phyloP scores from a whole-genome alignment of 2,888 invertebrate genomes.

The Dynastes tityus region DNA sequence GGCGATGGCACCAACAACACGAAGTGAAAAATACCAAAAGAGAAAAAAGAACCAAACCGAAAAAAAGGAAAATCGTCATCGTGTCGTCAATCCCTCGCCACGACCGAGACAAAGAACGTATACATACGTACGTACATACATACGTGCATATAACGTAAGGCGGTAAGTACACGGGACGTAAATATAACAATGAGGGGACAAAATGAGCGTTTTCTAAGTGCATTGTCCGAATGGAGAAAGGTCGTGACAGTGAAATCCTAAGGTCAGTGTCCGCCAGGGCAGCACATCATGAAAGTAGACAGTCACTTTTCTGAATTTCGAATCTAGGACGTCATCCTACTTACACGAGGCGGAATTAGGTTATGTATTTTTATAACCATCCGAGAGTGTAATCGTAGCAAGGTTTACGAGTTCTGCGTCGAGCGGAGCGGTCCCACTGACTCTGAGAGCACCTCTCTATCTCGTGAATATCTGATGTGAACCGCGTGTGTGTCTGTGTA shows the following conservation, averaged over 20 bases:
- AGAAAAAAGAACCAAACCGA: slow-evolving; percentile 10
- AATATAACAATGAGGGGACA: slow-evolving; percentile 44
- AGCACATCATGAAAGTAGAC: slow-evolving; percentile 61
- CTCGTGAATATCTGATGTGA: slow-evolving; percentile 38
- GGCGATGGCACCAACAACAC: neutral
- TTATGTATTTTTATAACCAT: slow-evolving; percentile 62
- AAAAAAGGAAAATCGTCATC: slow-evolving; percentile 9
- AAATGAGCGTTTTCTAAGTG: slow-evolving; percentile 52
- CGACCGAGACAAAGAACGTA: slow-evolving; percentile 35
- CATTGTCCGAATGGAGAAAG: slow-evolving; percentile 59
- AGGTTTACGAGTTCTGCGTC: slow-evolving; percentile 56
- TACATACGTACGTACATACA: slow-evolving; percentile 1
- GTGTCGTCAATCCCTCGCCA: slow-evolving; percentile 12
- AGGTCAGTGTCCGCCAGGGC: slow-evolving; percentile 57
- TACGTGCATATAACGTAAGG: neutral
- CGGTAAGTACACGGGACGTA: slow-evolving; percentile 5
- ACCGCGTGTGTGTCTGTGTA: neutral
- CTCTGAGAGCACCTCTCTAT: slow-evolving; percentile 47
- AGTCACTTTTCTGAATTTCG: slow-evolving; percentile 63
- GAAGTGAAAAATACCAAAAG: slow-evolving; percentile 29
- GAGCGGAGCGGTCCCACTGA: slow-evolving; percentile 45
- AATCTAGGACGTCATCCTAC: slow-evolving; percentile 61
- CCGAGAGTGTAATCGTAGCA: slow-evolving; percentile 54
- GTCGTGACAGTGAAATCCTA: slow-evolving; percentile 60
- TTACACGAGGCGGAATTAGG: slow-evolving; percentile 62